A percentile compares a stretch with the other conserved stretches of the same genome.
phyloP scores from a whole-genome alignment of 2,797 vertebrate genomes.

The Sorex maritimensis region DNA sequence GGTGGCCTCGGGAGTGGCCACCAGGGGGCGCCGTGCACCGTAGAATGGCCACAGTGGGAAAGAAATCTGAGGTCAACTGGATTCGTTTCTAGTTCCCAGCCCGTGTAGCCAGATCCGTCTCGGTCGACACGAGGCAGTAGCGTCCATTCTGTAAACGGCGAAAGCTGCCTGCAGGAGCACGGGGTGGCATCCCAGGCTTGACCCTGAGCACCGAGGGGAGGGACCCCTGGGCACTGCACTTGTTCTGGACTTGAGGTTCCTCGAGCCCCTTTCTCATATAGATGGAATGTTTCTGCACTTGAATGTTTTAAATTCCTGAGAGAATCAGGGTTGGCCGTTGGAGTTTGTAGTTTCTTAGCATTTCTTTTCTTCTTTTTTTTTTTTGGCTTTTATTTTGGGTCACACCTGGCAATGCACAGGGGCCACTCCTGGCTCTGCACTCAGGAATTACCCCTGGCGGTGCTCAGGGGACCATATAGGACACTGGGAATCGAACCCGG shows the following conservation, averaged over 20 bases:
- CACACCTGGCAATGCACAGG: no score
- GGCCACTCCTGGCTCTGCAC: no score
- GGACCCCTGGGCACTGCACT: neutral
- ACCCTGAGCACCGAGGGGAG: no score
- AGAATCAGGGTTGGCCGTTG: neutral
- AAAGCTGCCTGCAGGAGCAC: neutral
- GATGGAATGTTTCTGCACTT: neutral
- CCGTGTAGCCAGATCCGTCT: neutral
- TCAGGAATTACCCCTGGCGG: no score
- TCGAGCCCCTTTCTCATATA: neutral
- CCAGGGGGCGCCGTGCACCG: constrained; percentile 61
- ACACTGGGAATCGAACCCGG: no score
- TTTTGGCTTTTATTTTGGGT: no score
- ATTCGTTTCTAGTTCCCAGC: neutral
- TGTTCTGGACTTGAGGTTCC: neutral
- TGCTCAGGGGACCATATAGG: no score
- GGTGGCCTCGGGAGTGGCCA: constrained; percentile 50
- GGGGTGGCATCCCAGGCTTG: no score
- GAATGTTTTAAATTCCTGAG: neutral
- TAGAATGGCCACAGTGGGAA: neutral
- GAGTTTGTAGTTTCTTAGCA: neutral
- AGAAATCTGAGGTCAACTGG: neutral
- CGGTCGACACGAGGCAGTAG: no score
- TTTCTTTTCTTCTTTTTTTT: no score
- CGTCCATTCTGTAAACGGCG: no score